phyloP scores from a whole-genome alignment of 1,140 invertebrate genomes.

The Dryas iulia region DNA sequence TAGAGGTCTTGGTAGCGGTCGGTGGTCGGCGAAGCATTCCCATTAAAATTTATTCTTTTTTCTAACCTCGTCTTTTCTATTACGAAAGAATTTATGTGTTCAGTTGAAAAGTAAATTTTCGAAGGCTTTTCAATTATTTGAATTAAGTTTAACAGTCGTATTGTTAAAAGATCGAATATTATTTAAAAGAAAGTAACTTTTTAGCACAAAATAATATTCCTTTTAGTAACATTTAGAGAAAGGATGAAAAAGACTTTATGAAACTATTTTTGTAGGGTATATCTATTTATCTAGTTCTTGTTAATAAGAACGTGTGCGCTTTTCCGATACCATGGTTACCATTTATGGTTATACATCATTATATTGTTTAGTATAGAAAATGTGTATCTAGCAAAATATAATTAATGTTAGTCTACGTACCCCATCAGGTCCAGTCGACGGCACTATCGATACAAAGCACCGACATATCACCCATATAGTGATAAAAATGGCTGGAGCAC shows the following conservation, averaged over 20 bases:
- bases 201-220: too few species aligned
- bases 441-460: conserved; percentile 76
- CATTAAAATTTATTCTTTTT: background rate
- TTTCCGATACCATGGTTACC: too few species aligned
- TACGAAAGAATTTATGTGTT: background rate
- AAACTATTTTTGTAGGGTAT: too few species aligned
- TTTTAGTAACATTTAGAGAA: too few species aligned
- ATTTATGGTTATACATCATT: too few species aligned
- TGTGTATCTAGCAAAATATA: background rate
- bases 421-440: conserved; percentile 69
- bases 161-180: background rate
- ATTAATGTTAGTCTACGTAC: conserved; percentile 36
- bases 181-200: background rate
- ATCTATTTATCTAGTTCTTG: too few species aligned
- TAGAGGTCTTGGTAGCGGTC: background rate
- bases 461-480: conserved; percentile 85
- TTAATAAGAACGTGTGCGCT: too few species aligned
- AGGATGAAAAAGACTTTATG: too few species aligned
- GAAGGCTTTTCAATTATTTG: background rate
- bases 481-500: conserved; percentile 85
- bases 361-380: too few species aligned
- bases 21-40: background rate
- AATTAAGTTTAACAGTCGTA: background rate
- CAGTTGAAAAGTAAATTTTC: background rate
- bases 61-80: background rate